phyloP scores from a whole-genome alignment of 2,797 vertebrate species.

The Parambassis ranga region DNA sequence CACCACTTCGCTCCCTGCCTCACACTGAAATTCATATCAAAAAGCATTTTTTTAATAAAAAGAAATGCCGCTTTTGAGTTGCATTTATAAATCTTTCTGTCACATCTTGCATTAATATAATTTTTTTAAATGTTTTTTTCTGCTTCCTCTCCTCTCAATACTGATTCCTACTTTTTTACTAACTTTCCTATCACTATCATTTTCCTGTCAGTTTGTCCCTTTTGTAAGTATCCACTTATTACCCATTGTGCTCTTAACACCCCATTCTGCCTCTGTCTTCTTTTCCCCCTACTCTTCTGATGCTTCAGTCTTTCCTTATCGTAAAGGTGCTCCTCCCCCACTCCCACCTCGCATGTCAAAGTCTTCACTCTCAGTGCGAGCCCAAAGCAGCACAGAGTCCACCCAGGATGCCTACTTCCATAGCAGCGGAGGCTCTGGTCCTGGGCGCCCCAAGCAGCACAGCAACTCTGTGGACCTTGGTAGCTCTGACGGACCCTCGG shows the following conservation, averaged over 20 bases:
- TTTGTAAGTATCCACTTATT: slow-evolving; percentile 62
- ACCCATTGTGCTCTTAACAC: slow-evolving; percentile 40
- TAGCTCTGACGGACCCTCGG: slow-evolving; percentile 69
- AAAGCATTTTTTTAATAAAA: slow-evolving; percentile 9
- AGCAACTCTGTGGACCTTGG: slow-evolving; percentile 89
- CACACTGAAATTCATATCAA: slow-evolving; percentile 6
- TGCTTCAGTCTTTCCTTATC: slow-evolving; percentile 92
- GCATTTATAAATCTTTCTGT: slow-evolving; percentile 2
- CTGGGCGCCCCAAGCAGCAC: slow-evolving; percentile 76
- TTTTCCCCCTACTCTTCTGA: slow-evolving; percentile 52
- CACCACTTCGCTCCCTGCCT: slow-evolving; percentile 1
- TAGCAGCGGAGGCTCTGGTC: slow-evolving; percentile 70
- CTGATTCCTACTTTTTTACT: neutral
- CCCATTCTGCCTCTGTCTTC: slow-evolving; percentile 50
- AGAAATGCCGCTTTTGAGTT: slow-evolving; percentile 2
- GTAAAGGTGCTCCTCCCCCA: slow-evolving; percentile 94
- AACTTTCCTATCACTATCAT: slow-evolving; percentile 4
- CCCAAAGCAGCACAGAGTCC: slow-evolving; percentile 98
- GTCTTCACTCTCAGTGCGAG: slow-evolving; percentile 94
- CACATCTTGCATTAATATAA: neutral
- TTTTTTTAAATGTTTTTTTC: slow-evolving; percentile 26
- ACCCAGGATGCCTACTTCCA: slow-evolving; percentile 93
- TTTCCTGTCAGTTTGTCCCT: slow-evolving; percentile 47
- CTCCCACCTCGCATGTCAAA: slow-evolving; percentile 97
- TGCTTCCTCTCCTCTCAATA: slow-evolving; percentile 6